Evolutionary conservation across 1,140 invertebrate species (phyloP).

Genomic region (Heliothis subflexa): DNA sequence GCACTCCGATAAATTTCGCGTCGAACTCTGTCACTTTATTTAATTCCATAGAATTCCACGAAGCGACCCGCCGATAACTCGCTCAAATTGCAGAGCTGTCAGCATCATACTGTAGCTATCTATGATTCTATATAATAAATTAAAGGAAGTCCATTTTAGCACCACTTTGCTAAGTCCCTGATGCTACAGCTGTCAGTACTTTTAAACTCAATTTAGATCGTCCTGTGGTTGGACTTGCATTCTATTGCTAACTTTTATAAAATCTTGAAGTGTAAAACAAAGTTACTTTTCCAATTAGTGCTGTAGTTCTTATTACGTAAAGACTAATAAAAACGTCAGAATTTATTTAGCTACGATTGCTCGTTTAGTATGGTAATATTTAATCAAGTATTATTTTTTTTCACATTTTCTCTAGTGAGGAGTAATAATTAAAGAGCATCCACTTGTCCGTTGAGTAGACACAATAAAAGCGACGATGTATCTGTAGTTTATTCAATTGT

Average conservation of each 20-base stretch:
- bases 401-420: not conserved
- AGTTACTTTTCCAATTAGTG: constrained; percentile 38
- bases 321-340: not conserved
- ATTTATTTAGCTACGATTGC: not conserved
- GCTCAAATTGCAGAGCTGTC: constrained; percentile 59
- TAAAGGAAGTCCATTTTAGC: constrained; percentile 64
- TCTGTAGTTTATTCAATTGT: constrained; percentile 59
- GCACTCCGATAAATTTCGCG: constrained; percentile 13
- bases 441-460: not conserved
- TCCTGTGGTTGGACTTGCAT: constrained; percentile 29
- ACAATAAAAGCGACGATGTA: constrained; percentile 54
- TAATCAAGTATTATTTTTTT: not conserved
- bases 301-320: not conserved
- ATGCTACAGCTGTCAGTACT: constrained; percentile 35
- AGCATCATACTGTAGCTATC: constrained; percentile 55
- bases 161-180: constrained; percentile 44
- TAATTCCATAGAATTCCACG: constrained; percentile 60
- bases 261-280: constrained; percentile 33
- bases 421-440: constrained; percentile 19
- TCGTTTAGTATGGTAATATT: not conserved
- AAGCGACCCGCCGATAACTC: constrained; percentile 54
- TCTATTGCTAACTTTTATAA: constrained; percentile 46
- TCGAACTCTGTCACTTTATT: constrained; percentile 49
- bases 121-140: constrained; percentile 49
- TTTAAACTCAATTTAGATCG: constrained; percentile 51